Evolutionary conservation across 2,888 invertebrate genomes (phyloP).

Genomic region (Raillietiella orientalis): DNA sequence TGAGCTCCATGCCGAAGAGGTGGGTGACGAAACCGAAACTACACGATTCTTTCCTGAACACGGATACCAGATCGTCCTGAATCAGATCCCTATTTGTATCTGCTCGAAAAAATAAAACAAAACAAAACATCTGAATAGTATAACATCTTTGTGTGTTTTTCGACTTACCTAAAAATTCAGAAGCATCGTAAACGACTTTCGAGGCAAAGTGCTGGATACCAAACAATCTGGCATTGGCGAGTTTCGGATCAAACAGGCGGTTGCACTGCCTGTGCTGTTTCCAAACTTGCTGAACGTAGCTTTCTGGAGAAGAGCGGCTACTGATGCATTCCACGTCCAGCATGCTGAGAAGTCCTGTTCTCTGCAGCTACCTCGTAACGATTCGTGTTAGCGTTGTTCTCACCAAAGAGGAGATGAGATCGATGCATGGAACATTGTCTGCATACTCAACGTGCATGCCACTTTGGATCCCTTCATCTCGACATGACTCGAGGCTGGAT

Average conservation of each 20-base stretch:
- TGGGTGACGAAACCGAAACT: conserved; percentile 92
- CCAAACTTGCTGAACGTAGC: conserved; percentile 43
- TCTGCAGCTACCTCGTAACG: conserved; percentile 13
- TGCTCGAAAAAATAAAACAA: conserved; percentile 9
- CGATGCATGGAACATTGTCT: conserved; percentile 82
- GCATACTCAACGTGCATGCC: conserved; percentile 75
- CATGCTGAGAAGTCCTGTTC: conserved; percentile 66
- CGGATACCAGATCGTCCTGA: conserved; percentile 64
- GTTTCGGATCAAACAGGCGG: conserved; percentile 38
- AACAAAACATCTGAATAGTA: conserved; percentile 1
- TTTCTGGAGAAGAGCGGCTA: conserved; percentile 39
- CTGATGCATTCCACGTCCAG: conserved; percentile 70
- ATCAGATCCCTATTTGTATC: conserved; percentile 73
- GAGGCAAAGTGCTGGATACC: conserved; percentile 71
- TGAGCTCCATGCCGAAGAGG: conserved; percentile 70
- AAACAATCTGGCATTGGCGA: conserved; percentile 19
- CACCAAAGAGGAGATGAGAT: conserved; percentile 61
- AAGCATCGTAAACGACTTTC: conserved; percentile 54
- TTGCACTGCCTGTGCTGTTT: conserved; percentile 49
- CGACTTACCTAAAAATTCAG: conserved; percentile 32
- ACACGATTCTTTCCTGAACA: conserved; percentile 68
- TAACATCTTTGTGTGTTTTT: not conserved
- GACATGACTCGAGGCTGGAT: conserved; percentile 64
- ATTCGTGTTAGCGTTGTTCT: conserved; percentile 8
- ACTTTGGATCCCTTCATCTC: conserved; percentile 65